Conservation (phyloP, 2,113 vertebrate genomes). For the Tragelaphus buxtoni region DNA sequence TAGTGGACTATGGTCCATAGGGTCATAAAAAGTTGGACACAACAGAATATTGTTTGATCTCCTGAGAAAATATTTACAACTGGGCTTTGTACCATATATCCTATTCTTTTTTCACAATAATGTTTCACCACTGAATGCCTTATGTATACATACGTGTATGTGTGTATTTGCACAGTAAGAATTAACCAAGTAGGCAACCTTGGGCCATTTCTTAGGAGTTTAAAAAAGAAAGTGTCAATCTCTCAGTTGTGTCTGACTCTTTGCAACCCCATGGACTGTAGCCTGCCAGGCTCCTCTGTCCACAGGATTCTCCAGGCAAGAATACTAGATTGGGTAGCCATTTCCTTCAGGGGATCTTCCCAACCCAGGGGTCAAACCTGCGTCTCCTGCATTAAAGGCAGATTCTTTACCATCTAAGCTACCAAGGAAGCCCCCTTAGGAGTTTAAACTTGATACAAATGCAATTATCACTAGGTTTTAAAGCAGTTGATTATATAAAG, state of each 20-base stretch:
- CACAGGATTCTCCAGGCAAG: neutral
- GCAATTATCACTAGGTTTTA: neutral
- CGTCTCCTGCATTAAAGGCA: neutral
- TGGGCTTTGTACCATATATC: neutral
- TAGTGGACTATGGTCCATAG: neutral
- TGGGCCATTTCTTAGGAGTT: neutral
- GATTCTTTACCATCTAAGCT: neutral
- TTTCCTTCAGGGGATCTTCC: neutral
- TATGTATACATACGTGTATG: accelerated
- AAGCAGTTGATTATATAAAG: neutral
- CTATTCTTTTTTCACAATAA: neutral
- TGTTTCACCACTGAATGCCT: neutral
- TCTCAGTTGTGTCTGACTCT: neutral
- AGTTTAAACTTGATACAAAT: neutral
- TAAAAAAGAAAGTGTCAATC: neutral
- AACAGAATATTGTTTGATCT: neutral
- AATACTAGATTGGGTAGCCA: neutral
- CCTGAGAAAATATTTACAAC: neutral
- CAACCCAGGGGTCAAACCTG: neutral
- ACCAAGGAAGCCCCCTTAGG: neutral
- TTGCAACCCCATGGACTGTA: neutral
- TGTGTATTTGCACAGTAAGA: neutral
- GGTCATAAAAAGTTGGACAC: neutral
- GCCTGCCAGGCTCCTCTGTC: neutral
- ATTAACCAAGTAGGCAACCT: neutral